Conservation (phyloP, 2,113 vertebrate species). For the Polyodon spathula region DNA sequence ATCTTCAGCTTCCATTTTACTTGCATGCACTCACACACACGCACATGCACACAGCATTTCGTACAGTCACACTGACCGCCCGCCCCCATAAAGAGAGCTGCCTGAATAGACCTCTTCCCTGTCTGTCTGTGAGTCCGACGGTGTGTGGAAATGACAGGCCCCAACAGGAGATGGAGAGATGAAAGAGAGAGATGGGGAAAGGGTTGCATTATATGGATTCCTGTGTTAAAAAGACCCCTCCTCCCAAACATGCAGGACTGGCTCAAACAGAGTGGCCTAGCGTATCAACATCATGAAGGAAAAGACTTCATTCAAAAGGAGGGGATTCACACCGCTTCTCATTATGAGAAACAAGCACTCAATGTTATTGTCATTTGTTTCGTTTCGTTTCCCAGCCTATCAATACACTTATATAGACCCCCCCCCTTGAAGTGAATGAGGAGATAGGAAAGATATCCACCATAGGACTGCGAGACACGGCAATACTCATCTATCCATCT, state of each 20-base stretch:
- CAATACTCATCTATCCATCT: neutral
- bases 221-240: neutral
- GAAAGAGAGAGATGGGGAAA: neutral
- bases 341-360: no score
- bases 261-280: neutral
- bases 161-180: no score
- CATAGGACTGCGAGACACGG: no score
- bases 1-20: slow-evolving; percentile 61
- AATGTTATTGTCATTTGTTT: no score
- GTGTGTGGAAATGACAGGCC: neutral
- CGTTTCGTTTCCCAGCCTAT: neutral
- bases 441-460: no score
- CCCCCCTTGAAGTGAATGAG: no score
- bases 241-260: no score
- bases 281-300: neutral
- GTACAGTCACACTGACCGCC: neutral
- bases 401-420: neutral
- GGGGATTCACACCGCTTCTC: no score
- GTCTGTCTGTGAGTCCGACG: no score
- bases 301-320: no score
- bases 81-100: slow-evolving; percentile 3
- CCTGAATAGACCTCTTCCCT: no score
- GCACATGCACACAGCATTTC: slow-evolving; percentile 27
- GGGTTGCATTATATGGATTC: neutral
- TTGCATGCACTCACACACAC: slow-evolving; percentile 16